These are phyloP conservation scores for Hylyphantes graminicola DNA, from an alignment of 1,140 invertebrate species.

Conservation along the genomic window DNA sequence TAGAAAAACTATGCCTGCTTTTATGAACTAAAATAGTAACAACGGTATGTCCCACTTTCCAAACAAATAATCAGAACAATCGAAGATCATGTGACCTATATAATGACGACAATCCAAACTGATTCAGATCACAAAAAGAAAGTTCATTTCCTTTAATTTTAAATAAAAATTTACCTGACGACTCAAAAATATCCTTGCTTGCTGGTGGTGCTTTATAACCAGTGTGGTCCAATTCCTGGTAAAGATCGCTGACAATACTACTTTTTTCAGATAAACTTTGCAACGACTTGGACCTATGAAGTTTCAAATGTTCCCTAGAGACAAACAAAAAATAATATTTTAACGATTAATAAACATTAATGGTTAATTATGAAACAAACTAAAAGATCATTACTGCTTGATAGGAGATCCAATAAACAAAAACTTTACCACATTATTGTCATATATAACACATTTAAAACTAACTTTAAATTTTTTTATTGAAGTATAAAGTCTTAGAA, in stretches of 20 bases:
- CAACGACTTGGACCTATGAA: constrained; percentile 50
- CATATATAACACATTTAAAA: too few species aligned
- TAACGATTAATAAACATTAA: neutral
- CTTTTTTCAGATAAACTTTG: constrained; percentile 30
- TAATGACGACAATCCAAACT: too few species aligned
- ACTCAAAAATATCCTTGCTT: constrained; percentile 37
- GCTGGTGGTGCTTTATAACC: constrained; percentile 37
- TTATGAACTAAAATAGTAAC: too few species aligned
- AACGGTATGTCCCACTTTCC: too few species aligned
- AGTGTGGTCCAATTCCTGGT: constrained; percentile 44
- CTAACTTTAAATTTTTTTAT: too few species aligned
- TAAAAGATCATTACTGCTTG: too few species aligned
- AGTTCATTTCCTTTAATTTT: too few species aligned
- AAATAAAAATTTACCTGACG: constrained; percentile 22
- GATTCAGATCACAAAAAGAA: too few species aligned
- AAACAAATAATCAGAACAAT: too few species aligned
- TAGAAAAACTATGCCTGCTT: too few species aligned
- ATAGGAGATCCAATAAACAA: neutral
- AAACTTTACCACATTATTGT: neutral
- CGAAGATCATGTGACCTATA: too few species aligned
- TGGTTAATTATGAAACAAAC: neutral
- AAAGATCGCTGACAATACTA: constrained; percentile 38
- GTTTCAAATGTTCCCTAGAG: constrained; percentile 44
- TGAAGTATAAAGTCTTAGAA: too few species aligned
- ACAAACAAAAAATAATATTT: constrained; percentile 27